phyloP scores from a whole-genome alignment of 2,113 vertebrate species.

The Romanogobio albipinnatus region DNA sequence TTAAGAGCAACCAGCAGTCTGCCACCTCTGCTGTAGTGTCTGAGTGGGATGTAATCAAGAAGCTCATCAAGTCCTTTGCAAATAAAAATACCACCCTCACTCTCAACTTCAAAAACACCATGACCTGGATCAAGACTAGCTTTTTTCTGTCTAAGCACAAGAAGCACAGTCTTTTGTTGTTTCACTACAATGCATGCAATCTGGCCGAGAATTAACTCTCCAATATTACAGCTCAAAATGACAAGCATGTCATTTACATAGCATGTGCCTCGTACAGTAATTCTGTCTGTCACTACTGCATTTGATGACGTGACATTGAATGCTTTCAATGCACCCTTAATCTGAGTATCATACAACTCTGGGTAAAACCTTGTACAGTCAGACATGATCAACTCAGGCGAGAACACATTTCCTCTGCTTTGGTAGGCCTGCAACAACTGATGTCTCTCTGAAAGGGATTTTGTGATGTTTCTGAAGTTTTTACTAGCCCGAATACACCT shows the following conservation, averaged over 20 bases:
- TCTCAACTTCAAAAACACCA: background rate
- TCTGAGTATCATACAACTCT: constrained; percentile 20
- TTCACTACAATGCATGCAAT: constrained; percentile 9
- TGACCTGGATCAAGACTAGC: constrained; percentile 1
- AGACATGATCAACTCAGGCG: background rate
- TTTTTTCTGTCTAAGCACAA: constrained; percentile 21
- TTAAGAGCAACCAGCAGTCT: constrained; percentile 21
- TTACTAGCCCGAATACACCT: background rate
- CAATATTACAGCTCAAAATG: background rate
- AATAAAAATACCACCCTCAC: background rate
- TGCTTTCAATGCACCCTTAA: background rate
- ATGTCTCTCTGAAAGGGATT: too few relatives aligned
- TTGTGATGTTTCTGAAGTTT: too few relatives aligned
- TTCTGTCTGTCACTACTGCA: background rate
- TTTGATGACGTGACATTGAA: background rate
- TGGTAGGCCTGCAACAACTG: background rate
- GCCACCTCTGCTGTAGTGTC: constrained; percentile 8
- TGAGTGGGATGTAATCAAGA: constrained; percentile 25
- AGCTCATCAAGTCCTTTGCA: constrained; percentile 22
- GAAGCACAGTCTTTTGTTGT: background rate
- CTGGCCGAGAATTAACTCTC: background rate
- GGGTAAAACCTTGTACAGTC: background rate
- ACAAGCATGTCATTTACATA: constrained; percentile 15
- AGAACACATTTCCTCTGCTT: background rate
- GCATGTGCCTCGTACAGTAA: constrained; percentile 12